phyloP scores from a whole-genome alignment of 2,113 vertebrate genomes.

The Desmodus rotundus region DNA sequence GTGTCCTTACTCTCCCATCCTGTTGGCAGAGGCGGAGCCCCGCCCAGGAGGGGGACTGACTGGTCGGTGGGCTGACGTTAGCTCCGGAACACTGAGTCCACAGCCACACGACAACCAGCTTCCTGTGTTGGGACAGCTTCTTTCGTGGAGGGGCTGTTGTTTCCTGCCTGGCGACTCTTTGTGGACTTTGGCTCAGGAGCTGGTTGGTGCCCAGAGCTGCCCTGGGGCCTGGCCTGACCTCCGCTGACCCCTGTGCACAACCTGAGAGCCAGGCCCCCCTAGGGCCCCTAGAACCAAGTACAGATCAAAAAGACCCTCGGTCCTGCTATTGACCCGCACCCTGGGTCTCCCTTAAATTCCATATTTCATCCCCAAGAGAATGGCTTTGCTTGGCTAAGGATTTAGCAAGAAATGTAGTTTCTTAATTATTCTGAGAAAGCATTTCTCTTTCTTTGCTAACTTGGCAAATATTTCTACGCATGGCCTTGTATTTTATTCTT shows the following conservation, averaged over 20 bases:
- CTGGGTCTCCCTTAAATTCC: constrained; percentile 49
- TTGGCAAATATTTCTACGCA: neutral
- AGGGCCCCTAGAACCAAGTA: constrained; percentile 54
- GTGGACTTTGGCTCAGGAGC: constrained; percentile 52
- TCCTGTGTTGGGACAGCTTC: constrained; percentile 59
- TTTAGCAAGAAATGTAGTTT: constrained; percentile 14
- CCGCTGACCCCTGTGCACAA: neutral
- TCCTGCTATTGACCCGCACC: constrained; percentile 52
- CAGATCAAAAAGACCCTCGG: constrained; percentile 52
- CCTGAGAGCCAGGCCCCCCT: neutral
- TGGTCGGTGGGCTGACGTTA: constrained; percentile 58
- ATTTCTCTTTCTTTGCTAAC: neutral
- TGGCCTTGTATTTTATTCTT: neutral
- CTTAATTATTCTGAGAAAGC: neutral
- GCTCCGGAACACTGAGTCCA: constrained; percentile 68
- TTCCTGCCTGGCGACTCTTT: constrained; percentile 40
- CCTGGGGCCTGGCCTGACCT: neutral
- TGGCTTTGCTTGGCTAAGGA: neutral
- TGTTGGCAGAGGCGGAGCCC: neutral
- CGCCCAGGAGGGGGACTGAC: neutral
- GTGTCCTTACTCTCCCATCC: neutral
- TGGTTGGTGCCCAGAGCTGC: neutral
- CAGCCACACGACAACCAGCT: constrained; percentile 65
- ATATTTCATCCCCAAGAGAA: neutral
- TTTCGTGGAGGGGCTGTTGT: constrained; percentile 28